Base-by-base conservation (phyloP, 2,113 vertebrate species). In the Gorsachius goisagi region DNA sequence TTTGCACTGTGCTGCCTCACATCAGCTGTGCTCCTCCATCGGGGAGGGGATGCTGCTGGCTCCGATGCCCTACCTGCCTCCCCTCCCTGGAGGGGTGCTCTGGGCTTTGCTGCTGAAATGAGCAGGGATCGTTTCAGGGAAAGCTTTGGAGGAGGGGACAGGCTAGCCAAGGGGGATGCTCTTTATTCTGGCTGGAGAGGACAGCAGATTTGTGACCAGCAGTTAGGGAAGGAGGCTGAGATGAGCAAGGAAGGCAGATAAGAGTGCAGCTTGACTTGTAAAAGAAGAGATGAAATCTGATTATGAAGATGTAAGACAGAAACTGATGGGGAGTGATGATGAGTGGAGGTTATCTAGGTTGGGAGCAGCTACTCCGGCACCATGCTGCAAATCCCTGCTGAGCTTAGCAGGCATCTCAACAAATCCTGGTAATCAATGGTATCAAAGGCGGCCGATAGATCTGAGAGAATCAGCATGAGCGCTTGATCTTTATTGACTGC, bases 361-460 rank as follows among this genome's bases (percentile, higher is more conserved):
- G 63, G 45, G 55, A 90, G 66, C 53, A 82, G 39, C 32, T 80
- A 85, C 56, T 60, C 58, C 1, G 9, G 47, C 47, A 52, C 47
- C 22, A 73, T 3, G 27, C 55, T 79, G 56, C 35, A 85, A 96
- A 91, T 84, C 32, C 37, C 69, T 75, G 63, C 83, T 75, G 90
- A 89, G 67, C 52, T 81, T 85, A 47, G 63, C 74, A 80, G 72
- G 21, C 68, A 73, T 88, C 67, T 93, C 37, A 58, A 86, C 52
- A 95, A 89, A 86, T 62, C 71, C 69, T 81, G 85, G 73, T 73
- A 93, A 96, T 93, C 88, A 67, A 11, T 62, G 32, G 30, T 88
- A 59, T 66, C 22, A 86, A 76, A 93, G 60, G 63, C 6, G 41
- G 63, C 19, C 2, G 20, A 72, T 20, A 64, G 78, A 84, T 86